phyloP scores from a whole-genome alignment of 2,888 invertebrate genomes.

The Hyppa rectilinea region DNA sequence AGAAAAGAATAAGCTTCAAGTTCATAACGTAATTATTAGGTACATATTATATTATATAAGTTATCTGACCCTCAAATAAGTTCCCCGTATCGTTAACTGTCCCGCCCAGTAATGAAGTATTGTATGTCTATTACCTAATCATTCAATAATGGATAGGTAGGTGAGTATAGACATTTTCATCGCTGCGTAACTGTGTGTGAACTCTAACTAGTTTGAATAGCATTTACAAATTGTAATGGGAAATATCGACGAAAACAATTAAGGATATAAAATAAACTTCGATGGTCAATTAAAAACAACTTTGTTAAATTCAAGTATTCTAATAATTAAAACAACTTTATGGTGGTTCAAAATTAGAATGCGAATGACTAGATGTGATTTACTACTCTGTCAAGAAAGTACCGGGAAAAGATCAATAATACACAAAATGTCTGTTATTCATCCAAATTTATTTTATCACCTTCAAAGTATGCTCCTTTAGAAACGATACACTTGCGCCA shows the following conservation, averaged over 20 bases:
- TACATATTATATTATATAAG: background rate
- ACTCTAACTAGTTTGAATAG: too few relatives aligned
- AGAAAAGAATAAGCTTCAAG: too few relatives aligned
- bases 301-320: too few relatives aligned
- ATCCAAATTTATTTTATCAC: too few relatives aligned
- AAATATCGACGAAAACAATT: too few relatives aligned
- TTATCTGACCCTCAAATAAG: slow-evolving; percentile 15
- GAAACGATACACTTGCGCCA: too few relatives aligned
- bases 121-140: slow-evolving; percentile 31
- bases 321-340: background rate
- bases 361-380: background rate
- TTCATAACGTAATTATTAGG: background rate
- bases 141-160: slow-evolving; percentile 34
- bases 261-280: too few relatives aligned
- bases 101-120: slow-evolving; percentile 31
- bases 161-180: slow-evolving; percentile 5
- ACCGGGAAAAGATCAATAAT: too few relatives aligned
- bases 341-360: background rate
- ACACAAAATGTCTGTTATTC: too few relatives aligned
- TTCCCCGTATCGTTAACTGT: slow-evolving; percentile 1
- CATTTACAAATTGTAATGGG: too few relatives aligned
- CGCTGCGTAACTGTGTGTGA: slow-evolving; percentile 11
- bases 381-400: too few relatives aligned
- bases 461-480: too few relatives aligned
- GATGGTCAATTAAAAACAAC: background rate